These are phyloP conservation scores for Patella depressa DNA, from an alignment of 2,888 invertebrate genomes.

Conservation along the genomic window DNA sequence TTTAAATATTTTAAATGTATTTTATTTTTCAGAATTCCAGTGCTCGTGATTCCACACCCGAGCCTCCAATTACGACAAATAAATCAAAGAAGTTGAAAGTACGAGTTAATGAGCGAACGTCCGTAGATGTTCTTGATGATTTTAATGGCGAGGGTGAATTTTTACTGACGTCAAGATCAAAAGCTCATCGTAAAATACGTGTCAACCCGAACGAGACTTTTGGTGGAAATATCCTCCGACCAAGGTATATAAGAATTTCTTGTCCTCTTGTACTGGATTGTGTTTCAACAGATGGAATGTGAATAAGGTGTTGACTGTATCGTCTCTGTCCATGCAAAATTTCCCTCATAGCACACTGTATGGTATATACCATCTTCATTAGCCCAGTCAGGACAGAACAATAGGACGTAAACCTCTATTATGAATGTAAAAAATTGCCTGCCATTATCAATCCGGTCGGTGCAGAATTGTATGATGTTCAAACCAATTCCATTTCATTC, in stretches of 20 bases:
- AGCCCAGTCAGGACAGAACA: too few species aligned
- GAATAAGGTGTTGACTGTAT: too few species aligned
- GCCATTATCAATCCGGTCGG: too few species aligned
- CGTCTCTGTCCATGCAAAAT: too few species aligned
- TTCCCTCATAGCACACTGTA: too few species aligned
- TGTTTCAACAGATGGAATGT: too few species aligned
- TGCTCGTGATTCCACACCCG: conserved; percentile 62
- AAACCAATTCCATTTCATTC: too few species aligned
- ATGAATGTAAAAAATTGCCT: too few species aligned
- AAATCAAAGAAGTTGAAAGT: conserved; percentile 47
- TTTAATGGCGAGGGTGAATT: conserved; percentile 60
- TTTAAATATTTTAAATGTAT: not conserved
- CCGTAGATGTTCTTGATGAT: conserved; percentile 46
- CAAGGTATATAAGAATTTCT: conserved; percentile 49
- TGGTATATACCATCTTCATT: too few species aligned
- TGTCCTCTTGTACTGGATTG: too few species aligned
- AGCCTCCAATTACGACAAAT: conserved; percentile 39
- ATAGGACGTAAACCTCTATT: too few species aligned
- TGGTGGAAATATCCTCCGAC: conserved; percentile 63
- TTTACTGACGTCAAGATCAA: conserved; percentile 65
- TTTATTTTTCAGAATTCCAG: conserved; percentile 48
- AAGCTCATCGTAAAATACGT: conserved; percentile 66
- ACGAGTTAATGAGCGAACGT: conserved; percentile 44
- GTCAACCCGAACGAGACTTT: conserved; percentile 57
- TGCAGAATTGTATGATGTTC: too few species aligned